Conservation (phyloP, 2,113 vertebrate genomes). For the Tragulus kanchil region DNA sequence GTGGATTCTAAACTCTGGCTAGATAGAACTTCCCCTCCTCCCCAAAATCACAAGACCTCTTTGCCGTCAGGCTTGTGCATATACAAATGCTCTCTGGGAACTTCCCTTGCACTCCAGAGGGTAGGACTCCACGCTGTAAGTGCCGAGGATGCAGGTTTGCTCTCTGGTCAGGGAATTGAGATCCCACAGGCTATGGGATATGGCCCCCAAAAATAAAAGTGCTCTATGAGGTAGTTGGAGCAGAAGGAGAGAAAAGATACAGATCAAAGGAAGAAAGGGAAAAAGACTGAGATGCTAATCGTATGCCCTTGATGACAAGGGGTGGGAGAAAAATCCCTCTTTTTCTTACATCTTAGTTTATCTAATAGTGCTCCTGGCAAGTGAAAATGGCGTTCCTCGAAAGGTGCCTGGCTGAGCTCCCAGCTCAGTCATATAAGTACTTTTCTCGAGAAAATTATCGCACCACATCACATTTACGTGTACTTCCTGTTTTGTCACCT, state of each 20-base stretch:
- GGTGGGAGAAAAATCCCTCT: fast-evolving
- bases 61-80: not conserved
- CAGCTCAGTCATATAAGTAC: not conserved
- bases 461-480: fast-evolving
- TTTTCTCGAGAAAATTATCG: not conserved
- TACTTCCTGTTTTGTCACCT: not conserved
- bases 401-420: not conserved
- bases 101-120: not conserved
- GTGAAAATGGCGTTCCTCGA: not conserved
- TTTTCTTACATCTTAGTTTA: not conserved
- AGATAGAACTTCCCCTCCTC: not conserved
- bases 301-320: too few species aligned
- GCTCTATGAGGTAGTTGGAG: not conserved
- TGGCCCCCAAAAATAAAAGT: not conserved
- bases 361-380: not conserved
- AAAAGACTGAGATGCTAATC: not conserved
- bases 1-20: not conserved
- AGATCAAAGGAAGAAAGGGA: not conserved
- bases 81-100: not conserved
- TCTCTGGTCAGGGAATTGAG: not conserved
- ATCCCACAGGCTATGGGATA: not conserved
- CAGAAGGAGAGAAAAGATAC: not conserved
- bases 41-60: not conserved
- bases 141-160: not conserved
- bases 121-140: not conserved